Evolutionary conservation across 1,140 invertebrate genomes (phyloP), one percentile per base, ranked within the genome.

Genomic region (Bicyclus anynana): DNA sequence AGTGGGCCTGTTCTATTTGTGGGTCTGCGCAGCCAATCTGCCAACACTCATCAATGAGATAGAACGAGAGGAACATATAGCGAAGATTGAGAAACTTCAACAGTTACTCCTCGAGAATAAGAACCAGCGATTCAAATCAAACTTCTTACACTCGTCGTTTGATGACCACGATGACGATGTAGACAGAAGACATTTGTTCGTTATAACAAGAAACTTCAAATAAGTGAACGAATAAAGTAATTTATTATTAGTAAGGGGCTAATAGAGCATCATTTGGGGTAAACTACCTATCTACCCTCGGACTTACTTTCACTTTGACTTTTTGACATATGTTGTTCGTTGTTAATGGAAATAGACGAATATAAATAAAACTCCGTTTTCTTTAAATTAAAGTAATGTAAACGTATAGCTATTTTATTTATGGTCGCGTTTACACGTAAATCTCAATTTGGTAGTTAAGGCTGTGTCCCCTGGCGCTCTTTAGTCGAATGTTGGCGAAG

Each of bases 1-100:
- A 88, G 85, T 88, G 74, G 82, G 79, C 27, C 72, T 78, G 71
- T 87, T 77, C 50, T 88, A 88, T 52, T 53, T 87, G 27, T 88
- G 85, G 85, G 61, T 87, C 46, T 88, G 85, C 61, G 69, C 71
- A 5, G 71, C 76, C 9, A 85, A 79, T 69, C 61, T 88, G n/a
- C 85, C 85, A 4, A 67, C 82, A 47, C 54, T 88, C 0, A 77
- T 85, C 49, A 85, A 80, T 38, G 82, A 87, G 53, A 81, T 80
- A 53, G 72, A 87, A 47, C 64, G 63, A 10, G 80, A 84, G 16
- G 72, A 85, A 51, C 80, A 87, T 52, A 51, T 58, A n/a, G 67
- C 58, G 2, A 81, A 74, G 5, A 78, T 88, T n/a, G 61, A 55
- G 21, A 81, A 67, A 58, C 63, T 86, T 13, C 65, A 76, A 47